Conservation (phyloP, 2,888 invertebrate species). For the Notocelia uddmanniana region DNA sequence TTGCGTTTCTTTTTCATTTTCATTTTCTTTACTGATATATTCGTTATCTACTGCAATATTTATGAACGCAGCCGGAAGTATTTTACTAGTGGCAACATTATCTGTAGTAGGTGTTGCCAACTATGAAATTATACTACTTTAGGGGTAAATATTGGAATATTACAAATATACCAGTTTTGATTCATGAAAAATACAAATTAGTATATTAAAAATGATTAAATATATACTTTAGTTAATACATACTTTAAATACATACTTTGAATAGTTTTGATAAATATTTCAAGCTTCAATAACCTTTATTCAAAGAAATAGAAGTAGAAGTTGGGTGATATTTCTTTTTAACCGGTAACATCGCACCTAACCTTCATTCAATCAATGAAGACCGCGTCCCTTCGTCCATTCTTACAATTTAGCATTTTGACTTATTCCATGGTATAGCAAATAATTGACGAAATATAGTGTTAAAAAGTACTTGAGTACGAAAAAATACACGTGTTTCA, state of each 20-base stretch:
- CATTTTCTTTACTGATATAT: not conserved
- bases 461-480: constrained; percentile 16
- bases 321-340: not conserved
- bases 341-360: constrained; percentile 32
- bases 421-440: constrained; percentile 7
- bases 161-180: too few relatives aligned
- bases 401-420: constrained; percentile 16
- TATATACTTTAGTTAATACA: too few relatives aligned
- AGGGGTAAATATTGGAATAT: not conserved
- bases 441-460: constrained; percentile 7
- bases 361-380: constrained; percentile 41
- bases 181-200: too few relatives aligned
- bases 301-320: not conserved
- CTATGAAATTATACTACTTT: not conserved
- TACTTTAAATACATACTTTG: too few relatives aligned
- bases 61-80: constrained; percentile 11
- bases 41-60: not conserved
- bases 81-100: constrained; percentile 2
- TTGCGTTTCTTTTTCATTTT: too few relatives aligned
- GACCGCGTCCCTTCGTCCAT: constrained; percentile 44
- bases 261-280: too few relatives aligned
- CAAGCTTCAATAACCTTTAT: too few relatives aligned
- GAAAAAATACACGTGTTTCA: not conserved
- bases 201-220: too few relatives aligned
- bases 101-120: not conserved